Evolutionary conservation across 2,888 invertebrate species (phyloP).

Genomic region (Ophion ventricosus): DNA sequence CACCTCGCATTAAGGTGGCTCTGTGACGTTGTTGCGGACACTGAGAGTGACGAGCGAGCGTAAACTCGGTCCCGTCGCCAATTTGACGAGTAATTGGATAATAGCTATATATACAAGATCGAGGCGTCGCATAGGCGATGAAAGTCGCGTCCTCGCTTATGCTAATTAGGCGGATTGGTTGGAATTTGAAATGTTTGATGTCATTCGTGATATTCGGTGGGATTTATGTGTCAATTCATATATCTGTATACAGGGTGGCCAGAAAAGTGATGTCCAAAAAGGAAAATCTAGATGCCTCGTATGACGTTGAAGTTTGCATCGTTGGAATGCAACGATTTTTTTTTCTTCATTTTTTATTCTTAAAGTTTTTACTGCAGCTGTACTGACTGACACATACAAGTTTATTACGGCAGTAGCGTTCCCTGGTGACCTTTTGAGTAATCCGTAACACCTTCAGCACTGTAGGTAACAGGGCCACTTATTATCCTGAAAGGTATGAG

Average conservation of each 20-base stretch:
- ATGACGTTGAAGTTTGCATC: no score
- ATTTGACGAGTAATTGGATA: conserved; percentile 55
- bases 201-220: conserved; percentile 49
- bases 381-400: no score
- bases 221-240: neutral
- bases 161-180: conserved; percentile 58
- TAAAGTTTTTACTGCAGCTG: no score
- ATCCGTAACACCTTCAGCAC: no score
- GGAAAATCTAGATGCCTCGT: no score
- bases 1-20: neutral
- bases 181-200: conserved; percentile 48
- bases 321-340: no score
- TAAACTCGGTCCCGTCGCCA: conserved; percentile 49
- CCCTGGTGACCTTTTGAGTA: no score
- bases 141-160: conserved; percentile 25
- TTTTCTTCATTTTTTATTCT: no score
- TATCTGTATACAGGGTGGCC: neutral
- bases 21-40: neutral
- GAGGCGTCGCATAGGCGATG: conserved; percentile 30
- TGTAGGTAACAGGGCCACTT: no score
- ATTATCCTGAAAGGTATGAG: no score
- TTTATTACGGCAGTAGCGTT: no score
- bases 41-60: neutral
- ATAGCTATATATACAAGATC: conserved; percentile 7
- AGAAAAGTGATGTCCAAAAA: no score